Base-by-base conservation (phyloP, 2,888 invertebrate genomes). In the Linyphia triangularis region DNA sequence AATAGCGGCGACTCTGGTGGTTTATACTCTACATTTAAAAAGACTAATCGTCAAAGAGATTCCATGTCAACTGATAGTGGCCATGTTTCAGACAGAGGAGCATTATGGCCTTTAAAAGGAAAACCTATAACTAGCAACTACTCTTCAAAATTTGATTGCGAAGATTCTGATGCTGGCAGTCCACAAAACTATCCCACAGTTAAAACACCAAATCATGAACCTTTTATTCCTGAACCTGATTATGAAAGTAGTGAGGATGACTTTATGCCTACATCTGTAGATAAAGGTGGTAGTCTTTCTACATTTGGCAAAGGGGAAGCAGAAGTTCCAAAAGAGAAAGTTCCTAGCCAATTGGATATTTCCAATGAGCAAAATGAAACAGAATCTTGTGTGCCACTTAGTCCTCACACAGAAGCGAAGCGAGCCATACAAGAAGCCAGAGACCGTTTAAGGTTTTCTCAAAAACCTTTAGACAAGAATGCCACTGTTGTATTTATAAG, bases 171-270 rank as follows among this genome's bases (percentile, higher is more conserved):
- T 72, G 89, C 73, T 28, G 83, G 79, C 19, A 86, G 83, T 79
- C 89, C 85, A 40, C 90, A 90, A 70, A 83, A 90, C 65, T 86
- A 86, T 81, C 83, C 85, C 28, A 72, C 85, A 19, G 61, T 85
- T 28, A 84, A 79, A 59, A 85, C 88, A 9, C 85, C 84, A 37
- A 79, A 33, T 28, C 86, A 88, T 67, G 90, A 90, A 0, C 96
- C 97, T 9, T 96, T 96, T n/a, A 97, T 97, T 91, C 97, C 97
- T 0, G 97, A 97, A 92, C 97, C 97, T 0, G 97, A 97, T 93
- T 97, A 97, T 93, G 97, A 97, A 92, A 90, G 90, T 67, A 95
- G 97, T 93, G 96, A 96, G 0, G 97, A 97, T 92, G 96, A 95
- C 86, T 94, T 94, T 89, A 88, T 88, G 30, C 85, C 81, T 30